phyloP scores from a whole-genome alignment of 2,888 invertebrate genomes.

The Norana najaformis region DNA sequence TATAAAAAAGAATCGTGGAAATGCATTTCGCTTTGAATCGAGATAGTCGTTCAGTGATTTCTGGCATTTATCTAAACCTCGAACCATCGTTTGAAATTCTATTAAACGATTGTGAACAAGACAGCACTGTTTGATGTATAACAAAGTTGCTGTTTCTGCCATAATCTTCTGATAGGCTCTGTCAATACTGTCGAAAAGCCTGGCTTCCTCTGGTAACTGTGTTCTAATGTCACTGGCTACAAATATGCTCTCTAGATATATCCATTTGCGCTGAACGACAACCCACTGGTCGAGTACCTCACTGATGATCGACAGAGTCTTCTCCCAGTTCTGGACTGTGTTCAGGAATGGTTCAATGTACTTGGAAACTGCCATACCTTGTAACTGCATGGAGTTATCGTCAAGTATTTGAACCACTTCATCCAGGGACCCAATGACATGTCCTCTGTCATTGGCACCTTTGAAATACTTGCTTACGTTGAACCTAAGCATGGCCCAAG shows the following conservation, averaged over 20 bases:
- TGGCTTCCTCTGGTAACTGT: conserved; percentile 85
- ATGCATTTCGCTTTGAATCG: conserved; percentile 82
- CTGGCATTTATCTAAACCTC: conserved; percentile 83
- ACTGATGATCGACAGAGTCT: conserved; percentile 75
- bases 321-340: conserved; percentile 84
- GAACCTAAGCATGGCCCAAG: conserved; percentile 64
- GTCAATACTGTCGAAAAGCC: conserved; percentile 87
- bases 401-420: conserved; percentile 81
- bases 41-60: conserved; percentile 88
- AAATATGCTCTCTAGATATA: conserved; percentile 89
- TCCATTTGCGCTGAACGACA: conserved; percentile 84
- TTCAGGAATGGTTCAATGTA: conserved; percentile 85
- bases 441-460: conserved; percentile 79
- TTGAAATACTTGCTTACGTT: conserved; percentile 63
- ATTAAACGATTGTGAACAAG: conserved; percentile 73
- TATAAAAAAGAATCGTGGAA: conserved; percentile 86
- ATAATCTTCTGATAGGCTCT: conserved; percentile 81
- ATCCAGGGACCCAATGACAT: conserved; percentile 78
- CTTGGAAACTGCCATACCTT: conserved; percentile 73
- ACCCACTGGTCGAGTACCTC: conserved; percentile 88
- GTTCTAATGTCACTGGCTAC: conserved; percentile 83
- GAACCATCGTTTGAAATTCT: conserved; percentile 69
- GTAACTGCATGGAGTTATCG: conserved; percentile 85
- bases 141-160: conserved; percentile 79
- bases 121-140: conserved; percentile 80